phyloP scores from a whole-genome alignment of 2,113 vertebrate genomes.

The Ursus arctos region DNA sequence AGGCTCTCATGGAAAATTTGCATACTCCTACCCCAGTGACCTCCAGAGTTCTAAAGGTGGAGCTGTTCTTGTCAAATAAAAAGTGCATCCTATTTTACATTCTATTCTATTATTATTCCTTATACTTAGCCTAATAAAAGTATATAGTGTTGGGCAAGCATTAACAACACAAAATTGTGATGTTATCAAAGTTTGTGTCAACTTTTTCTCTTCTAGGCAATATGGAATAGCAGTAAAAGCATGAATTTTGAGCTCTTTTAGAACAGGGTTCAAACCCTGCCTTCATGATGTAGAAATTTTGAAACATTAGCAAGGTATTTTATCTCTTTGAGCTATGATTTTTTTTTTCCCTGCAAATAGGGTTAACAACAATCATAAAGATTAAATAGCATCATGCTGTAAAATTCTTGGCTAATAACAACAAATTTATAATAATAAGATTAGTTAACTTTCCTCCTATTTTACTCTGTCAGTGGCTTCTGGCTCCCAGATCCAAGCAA shows the following conservation, averaged over 20 bases:
- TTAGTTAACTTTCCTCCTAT: neutral
- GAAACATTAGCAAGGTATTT: slow-evolving; percentile 25
- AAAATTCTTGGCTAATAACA: neutral
- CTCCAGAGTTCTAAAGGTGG: neutral
- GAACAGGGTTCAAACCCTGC: neutral
- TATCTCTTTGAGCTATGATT: neutral
- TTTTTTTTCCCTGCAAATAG: slow-evolving; percentile 29
- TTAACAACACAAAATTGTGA: neutral
- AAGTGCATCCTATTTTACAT: neutral
- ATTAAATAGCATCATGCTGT: neutral
- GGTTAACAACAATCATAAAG: slow-evolving; percentile 33
- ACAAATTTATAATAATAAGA: neutral
- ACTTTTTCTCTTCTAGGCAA: neutral
- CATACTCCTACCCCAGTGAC: neutral
- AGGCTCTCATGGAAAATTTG: neutral
- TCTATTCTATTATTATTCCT: neutral
- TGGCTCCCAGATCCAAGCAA: neutral
- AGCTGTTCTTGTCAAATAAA: neutral
- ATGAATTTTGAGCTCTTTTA: neutral
- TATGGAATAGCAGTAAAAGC: neutral
- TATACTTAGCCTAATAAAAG: neutral
- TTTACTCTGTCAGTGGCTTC: neutral
- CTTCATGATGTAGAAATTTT: slow-evolving; percentile 30
- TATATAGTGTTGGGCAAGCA: neutral
- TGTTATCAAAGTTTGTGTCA: neutral